Evolutionary conservation across 2,797 vertebrate genomes (phyloP), one percentile per base, ranked within the genome.

Genomic region (Margarornis squamiger): DNA sequence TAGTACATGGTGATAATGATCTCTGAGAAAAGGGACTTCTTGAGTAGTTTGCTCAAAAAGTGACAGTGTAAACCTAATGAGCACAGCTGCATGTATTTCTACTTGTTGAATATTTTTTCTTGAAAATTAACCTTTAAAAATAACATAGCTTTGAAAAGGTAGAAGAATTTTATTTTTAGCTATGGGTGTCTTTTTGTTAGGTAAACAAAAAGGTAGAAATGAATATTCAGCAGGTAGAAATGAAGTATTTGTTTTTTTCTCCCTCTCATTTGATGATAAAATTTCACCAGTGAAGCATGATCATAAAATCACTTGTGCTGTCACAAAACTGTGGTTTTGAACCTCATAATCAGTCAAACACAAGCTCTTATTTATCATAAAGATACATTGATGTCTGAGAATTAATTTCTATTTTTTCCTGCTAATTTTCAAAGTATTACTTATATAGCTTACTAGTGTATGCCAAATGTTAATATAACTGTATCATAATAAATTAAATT

Each of bases 1-100:
- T 91, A 94, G 61, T 68, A 88, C 51, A 70, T 84, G 36, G 86
- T 88, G 95, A 92, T 89, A 94, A 96, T 77, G 67, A 78, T 83
- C 43, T 93, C 84, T 83, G 78, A 68, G 75, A 85, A 79, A 96
- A 94, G 81, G 30, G 70, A 68, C 46, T 91, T 57, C 57, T 79
- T 90, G 80, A 92, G 65, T 27, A 91, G 51, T 96, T 73, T 93
- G 62, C 32, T 94, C 45, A 81, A 65, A 39, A 94, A 89, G 10
- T 77, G 82, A 41, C 26, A 49, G 22, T 19, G 86, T 80, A 94
- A 87, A 73, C 51, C 46, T 91, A 95, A 96, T 1, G 1, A 95
- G 54, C 41, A 59, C 21, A 91, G 22, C 6, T 96, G 86, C 90
- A 72, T 74, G 22, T 34, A 55, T 92, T 90, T 78, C 29, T 79